Evolutionary conservation across 2,888 invertebrate species (phyloP).

Genomic region (Drosophila falleni): DNA sequence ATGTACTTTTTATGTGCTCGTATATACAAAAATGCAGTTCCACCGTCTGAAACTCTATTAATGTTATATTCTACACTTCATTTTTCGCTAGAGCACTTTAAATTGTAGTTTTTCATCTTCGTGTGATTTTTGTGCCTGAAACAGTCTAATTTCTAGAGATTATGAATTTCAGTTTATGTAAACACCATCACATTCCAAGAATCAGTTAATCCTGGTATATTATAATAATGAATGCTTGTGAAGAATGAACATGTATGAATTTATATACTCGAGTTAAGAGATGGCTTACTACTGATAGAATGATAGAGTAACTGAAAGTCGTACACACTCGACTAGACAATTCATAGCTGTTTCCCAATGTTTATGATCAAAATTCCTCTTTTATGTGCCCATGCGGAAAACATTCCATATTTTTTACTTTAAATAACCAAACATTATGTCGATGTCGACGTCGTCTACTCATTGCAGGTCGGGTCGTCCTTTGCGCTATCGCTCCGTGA

Average conservation of each 20-base stretch:
- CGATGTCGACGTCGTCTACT: conserved; percentile 4
- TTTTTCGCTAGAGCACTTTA: conserved; percentile 8
- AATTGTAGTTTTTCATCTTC: not conserved
- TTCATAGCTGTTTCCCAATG: not conserved
- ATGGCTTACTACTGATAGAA: not conserved
- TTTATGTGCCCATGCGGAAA: conserved; percentile 7
- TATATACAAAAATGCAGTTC: conserved; percentile 1
- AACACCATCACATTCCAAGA: not conserved
- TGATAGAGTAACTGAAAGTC: not conserved
- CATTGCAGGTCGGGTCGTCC: conserved; percentile 89
- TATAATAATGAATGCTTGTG: not conserved
- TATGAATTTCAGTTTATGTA: too few relatives aligned
- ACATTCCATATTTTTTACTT: conserved; percentile 1
- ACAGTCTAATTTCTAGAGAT: too few relatives aligned
- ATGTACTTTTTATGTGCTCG: too few relatives aligned
- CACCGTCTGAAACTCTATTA: not conserved
- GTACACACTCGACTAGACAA: not conserved
- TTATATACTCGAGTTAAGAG: not conserved
- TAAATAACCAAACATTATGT: conserved; percentile 12
- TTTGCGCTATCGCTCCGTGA: conserved; percentile 90
- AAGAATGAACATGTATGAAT: not conserved
- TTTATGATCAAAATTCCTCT: conserved; percentile 4
- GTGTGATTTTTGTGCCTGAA: too few relatives aligned
- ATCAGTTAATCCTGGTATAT: not conserved
- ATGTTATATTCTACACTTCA: not conserved